Percentiles rank a stretch among this genome's conserved stretches.
These are phyloP conservation scores for Cuculus canorus DNA, from an alignment of 2,797 vertebrate genomes.

Conservation along the genomic window DNA sequence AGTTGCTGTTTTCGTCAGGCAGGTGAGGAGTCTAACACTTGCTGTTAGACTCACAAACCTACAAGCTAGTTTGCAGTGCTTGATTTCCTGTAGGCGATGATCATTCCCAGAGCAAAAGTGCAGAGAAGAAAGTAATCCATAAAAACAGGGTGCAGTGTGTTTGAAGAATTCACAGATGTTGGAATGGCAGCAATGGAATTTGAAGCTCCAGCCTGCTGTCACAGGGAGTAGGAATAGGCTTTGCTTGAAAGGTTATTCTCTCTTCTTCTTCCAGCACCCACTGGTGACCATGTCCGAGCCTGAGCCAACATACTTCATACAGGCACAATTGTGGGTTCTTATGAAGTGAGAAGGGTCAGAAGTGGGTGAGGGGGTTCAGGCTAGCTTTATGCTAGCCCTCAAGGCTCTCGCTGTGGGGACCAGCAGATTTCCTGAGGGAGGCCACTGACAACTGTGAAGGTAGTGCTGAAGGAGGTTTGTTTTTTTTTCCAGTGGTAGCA, in stretches of 20 bases:
- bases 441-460: rapidly evolving
- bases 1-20: neutral
- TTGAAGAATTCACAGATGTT: neutral
- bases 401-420: rapidly evolving
- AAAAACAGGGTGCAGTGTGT: neutral
- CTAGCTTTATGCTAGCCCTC: neutral
- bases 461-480: neutral
- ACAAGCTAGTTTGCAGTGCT: neutral
- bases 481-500: neutral
- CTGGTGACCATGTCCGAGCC: neutral
- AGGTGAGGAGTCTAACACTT: neutral
- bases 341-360: neutral
- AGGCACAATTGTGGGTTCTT: neutral
- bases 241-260: neutral
- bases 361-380: rapidly evolving
- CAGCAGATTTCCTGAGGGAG: neutral
- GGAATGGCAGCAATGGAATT: neutral
- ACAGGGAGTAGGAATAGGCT: neutral
- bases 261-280: neutral
- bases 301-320: neutral
- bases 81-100: neutral
- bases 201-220: neutral
- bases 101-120: neutral
- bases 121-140: neutral
- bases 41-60: neutral